A percentile compares a stretch with the other conserved stretches of the same genome.
phyloP scores from a whole-genome alignment of 92 coral and sea anemone genomes.

The Paragorgia papillata region DNA sequence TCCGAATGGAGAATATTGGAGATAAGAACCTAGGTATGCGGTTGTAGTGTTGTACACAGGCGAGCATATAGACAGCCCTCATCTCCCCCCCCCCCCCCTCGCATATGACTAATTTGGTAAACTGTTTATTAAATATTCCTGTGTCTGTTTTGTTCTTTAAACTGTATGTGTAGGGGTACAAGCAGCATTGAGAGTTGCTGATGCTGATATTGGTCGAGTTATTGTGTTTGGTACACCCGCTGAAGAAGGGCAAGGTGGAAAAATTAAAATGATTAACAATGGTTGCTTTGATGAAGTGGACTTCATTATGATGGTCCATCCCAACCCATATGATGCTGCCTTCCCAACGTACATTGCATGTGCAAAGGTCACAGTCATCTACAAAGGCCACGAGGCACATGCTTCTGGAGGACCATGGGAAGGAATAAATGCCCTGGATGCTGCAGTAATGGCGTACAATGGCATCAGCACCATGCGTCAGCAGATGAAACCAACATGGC shows the following conservation, averaged over 20 bases:
- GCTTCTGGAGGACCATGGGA: slow-evolving; percentile 97
- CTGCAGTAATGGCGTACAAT: slow-evolving; percentile 88
- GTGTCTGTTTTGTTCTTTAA: neutral
- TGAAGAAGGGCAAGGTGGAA: slow-evolving; percentile 92
- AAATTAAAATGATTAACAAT: slow-evolving; percentile 76
- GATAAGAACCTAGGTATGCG: no score
- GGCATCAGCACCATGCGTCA: slow-evolving; percentile 83
- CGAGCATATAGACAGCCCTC: no score
- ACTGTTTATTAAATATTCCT: no score
- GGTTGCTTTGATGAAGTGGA: slow-evolving; percentile 91
- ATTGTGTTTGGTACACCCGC: slow-evolving; percentile 96
- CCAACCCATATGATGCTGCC: slow-evolving; percentile 75
- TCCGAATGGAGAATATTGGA: no score
- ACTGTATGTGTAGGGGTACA: slow-evolving; percentile 64
- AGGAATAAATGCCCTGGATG: slow-evolving; percentile 92
- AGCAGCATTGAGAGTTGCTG: slow-evolving; percentile 79
- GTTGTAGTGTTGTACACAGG: no score
- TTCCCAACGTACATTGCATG: slow-evolving; percentile 74
- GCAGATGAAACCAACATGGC: slow-evolving; percentile 92
- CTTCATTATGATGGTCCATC: slow-evolving; percentile 94
- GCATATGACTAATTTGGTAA: no score
- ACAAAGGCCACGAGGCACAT: slow-evolving; percentile 78
- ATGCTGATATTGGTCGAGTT: slow-evolving; percentile 71
- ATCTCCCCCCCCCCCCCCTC: no score
- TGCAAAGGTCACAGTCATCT: slow-evolving; percentile 60